Base-by-base conservation (phyloP, 2,113 vertebrate genomes). In the Aegotheles bennettii region DNA sequence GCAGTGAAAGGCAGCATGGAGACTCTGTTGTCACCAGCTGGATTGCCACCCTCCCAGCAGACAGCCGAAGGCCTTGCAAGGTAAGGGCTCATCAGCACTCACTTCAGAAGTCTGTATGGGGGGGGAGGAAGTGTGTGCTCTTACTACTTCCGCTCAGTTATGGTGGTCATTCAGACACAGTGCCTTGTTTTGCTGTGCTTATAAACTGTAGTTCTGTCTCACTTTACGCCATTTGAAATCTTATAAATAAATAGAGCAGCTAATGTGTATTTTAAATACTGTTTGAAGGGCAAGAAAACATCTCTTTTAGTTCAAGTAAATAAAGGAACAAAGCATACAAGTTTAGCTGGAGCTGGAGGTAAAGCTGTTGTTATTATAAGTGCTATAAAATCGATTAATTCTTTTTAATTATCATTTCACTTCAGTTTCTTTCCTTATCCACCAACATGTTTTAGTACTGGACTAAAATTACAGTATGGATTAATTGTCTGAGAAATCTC, bases 41-140 rank as follows among this genome's bases (percentile, higher is more conserved):
- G 79, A 76, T 93, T 97, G 92, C 95, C 96, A 47, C 97, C 98
- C 40, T 89, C 97, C n/a, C 98, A 97, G 38, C 97, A 98, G 87
- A 92, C 97, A 35, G 94, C 98, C 4, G 97, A 98, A 86, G 94
- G 89, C 88, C 94, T 98, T 54, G 83, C 94, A 53, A 99, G 99
- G 99, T 99, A 96, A 96, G 94, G 42, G 65, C 38, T 74, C 53
- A 21, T 57, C 60, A 70, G 36, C 35, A 35, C 57, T 71, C 50
- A 0, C 36, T 57, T 20, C 9, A 21, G n/a, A 40, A 43, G 18
- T 26, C 7, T 40, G 2, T 19, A 6, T 51, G 38, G 47, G 6
- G 8, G 68, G 40, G 36, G 47, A 15, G 48, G 60, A 43, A 33
- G 25, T 8, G 2, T 16, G 13, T 60, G 26, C 54, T 85, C 54